phyloP scores from a whole-genome alignment of 2,797 vertebrate genomes.

The Amblyopsis hoosieri region DNA sequence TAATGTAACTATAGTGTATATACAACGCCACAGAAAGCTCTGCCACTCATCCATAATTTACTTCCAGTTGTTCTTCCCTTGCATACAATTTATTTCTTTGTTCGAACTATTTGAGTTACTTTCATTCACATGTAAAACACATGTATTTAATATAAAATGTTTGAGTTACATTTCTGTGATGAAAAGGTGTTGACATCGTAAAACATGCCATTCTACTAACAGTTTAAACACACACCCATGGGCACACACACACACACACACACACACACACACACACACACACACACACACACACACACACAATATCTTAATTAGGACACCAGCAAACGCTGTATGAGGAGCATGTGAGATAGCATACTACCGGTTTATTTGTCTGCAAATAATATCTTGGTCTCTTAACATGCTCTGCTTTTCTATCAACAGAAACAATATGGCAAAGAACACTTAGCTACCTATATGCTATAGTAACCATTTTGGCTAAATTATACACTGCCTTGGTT shows the following conservation, averaged over 20 bases:
- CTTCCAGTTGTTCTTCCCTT: no score
- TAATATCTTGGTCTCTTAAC: no score
- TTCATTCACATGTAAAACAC: slow-evolving; percentile 1
- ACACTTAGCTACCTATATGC: background rate
- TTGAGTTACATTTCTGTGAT: slow-evolving; percentile 27
- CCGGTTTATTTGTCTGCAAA: background rate
- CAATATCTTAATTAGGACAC: background rate
- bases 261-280: slow-evolving; percentile 3
- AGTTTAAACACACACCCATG: background rate
- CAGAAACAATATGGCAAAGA: background rate
- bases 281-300: background rate
- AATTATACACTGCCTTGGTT: background rate
- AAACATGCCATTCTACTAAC: background rate
- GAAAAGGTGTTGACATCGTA: slow-evolving; percentile 23
- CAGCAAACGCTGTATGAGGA: background rate
- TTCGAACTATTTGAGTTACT: no score
- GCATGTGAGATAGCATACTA: background rate
- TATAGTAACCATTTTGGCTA: background rate
- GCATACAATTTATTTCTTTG: no score
- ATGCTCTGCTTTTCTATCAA: no score
- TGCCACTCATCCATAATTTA: no score
- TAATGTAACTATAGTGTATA: no score
- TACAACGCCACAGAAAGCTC: no score
- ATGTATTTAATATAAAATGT: slow-evolving; percentile 31
- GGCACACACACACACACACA: background rate